Evolutionary conservation across 1,140 invertebrate species (phyloP).

Genomic region (Mylabris phalerata): DNA sequence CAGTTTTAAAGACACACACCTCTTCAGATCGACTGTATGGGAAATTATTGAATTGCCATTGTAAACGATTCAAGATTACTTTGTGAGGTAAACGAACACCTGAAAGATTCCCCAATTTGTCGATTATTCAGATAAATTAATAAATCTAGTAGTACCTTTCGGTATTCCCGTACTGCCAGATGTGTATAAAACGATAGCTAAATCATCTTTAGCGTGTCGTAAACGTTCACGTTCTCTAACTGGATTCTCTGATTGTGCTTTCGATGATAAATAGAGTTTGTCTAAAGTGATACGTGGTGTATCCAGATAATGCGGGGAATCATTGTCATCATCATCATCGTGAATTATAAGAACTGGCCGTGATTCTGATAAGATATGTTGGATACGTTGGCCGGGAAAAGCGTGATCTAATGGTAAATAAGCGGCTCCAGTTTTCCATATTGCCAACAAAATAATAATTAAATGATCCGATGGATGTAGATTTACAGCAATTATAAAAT

Average conservation of each 20-base stretch:
- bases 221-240: conserved; percentile 18
- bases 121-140: too few species aligned
- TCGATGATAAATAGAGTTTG: background rate
- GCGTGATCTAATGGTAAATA: conserved; percentile 75
- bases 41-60: conserved; percentile 77
- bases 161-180: conserved; percentile 89
- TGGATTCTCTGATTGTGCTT: background rate
- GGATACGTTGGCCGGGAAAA: conserved; percentile 65
- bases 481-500: conserved; percentile 65
- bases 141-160: conserved; percentile 51
- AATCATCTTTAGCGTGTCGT: conserved; percentile 42
- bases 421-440: conserved; percentile 73
- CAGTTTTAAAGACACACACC: conserved; percentile 77
- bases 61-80: conserved; percentile 70
- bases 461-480: conserved; percentile 67
- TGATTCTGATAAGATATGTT: conserved; percentile 70
- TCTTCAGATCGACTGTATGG: conserved; percentile 60
- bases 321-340: conserved; percentile 44
- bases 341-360: conserved; percentile 62
- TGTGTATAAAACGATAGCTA: conserved; percentile 81
- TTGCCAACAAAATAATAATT: conserved; percentile 60
- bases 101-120: too few species aligned
- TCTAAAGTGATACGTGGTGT: conserved; percentile 8
- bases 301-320: conserved; percentile 23
- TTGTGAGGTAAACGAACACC: conserved; percentile 74